Evolutionary conservation across 2,113 vertebrate species (phyloP).

Genomic region (Nipponia nippon): DNA sequence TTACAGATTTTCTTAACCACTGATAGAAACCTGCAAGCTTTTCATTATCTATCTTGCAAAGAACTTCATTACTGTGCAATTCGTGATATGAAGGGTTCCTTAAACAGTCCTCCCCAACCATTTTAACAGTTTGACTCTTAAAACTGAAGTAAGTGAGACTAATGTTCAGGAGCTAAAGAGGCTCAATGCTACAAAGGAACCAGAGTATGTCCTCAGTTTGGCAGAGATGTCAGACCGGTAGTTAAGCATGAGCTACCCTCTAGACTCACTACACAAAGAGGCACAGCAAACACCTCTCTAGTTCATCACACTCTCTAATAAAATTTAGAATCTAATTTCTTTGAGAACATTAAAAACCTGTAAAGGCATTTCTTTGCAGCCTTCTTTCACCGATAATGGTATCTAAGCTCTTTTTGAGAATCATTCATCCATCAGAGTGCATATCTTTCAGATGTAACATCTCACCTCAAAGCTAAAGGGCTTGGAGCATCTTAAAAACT

Average conservation of each 20-base stretch:
- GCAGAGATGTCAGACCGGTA: not conserved
- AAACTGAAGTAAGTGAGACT: not conserved
- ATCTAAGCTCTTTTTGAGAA: not conserved
- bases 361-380: not conserved
- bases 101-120: not conserved
- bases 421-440: not conserved
- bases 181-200: not conserved
- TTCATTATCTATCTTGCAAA: not conserved
- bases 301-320: not conserved
- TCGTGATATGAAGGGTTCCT: not conserved
- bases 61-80: not conserved
- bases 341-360: not conserved
- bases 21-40: not conserved
- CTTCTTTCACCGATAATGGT: not conserved
- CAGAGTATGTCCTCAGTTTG: not conserved
- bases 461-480: not conserved
- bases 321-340: not conserved
- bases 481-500: not conserved
- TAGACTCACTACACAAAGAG: not conserved
- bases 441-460: not conserved
- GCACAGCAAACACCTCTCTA: not conserved
- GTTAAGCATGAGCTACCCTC: not conserved
- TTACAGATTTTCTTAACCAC: slow-evolving; percentile 1
- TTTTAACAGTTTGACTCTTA: slow-evolving; percentile 20
- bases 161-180: not conserved